Percentiles rank a stretch among this genome's conserved stretches.
These are phyloP conservation scores for Sericinus montela DNA, from an alignment of 2,888 invertebrate species.

Conservation along the genomic window DNA sequence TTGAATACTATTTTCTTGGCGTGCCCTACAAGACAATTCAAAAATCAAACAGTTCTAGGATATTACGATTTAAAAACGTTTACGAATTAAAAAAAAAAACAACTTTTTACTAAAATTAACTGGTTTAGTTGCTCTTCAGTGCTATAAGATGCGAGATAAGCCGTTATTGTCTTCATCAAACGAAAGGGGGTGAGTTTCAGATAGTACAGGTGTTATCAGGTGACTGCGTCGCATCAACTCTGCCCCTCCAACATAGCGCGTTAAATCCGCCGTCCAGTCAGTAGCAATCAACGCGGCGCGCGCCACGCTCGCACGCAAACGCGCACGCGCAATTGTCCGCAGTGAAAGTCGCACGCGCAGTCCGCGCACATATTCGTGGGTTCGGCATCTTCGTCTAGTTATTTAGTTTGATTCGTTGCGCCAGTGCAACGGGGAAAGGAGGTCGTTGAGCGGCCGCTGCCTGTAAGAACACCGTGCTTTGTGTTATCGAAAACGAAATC, in stretches of 20 bases:
- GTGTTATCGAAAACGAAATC: constrained; percentile 42
- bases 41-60: too few species aligned
- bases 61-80: too few species aligned
- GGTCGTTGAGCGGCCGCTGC: constrained; percentile 63
- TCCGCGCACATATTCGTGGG: constrained; percentile 61
- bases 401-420: constrained; percentile 72
- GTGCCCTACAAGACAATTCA: too few species aligned
- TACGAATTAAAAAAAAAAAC: too few species aligned
- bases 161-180: neutral
- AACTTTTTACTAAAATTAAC: too few species aligned
- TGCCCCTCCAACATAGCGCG: constrained; percentile 30
- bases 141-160: neutral
- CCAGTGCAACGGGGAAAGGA: constrained; percentile 76
- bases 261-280: constrained; percentile 37
- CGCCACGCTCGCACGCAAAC: constrained; percentile 57
- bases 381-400: constrained; percentile 71
- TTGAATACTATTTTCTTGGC: too few species aligned
- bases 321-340: constrained; percentile 45
- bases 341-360: constrained; percentile 71
- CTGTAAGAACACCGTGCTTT: constrained; percentile 57
- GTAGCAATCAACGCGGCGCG: constrained; percentile 62
- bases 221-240: constrained; percentile 39
- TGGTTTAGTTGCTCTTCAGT: too few species aligned
- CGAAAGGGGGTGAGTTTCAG: constrained; percentile 51
- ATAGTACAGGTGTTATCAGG: constrained; percentile 35